Conservation (phyloP, 2,888 invertebrate genomes). For the Xanthostigma xanthostigma region DNA sequence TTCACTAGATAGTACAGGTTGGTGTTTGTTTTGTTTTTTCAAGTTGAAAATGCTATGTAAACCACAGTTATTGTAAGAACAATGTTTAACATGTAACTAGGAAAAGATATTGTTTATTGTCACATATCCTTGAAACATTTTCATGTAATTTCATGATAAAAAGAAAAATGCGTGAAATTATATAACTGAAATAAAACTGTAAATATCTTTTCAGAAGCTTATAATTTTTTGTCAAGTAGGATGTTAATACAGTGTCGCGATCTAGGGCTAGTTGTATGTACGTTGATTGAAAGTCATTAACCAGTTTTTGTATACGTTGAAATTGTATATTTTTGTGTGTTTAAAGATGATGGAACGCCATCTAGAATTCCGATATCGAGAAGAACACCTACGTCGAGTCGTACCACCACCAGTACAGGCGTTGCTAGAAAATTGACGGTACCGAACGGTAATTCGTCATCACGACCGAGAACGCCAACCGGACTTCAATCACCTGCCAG, state of each 20-base stretch:
- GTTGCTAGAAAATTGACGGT: conserved; percentile 41
- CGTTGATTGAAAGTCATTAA: background rate
- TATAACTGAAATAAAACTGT: conserved; percentile 1
- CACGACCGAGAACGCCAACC: conserved; percentile 60
- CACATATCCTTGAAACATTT: background rate
- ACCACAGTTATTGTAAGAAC: no score
- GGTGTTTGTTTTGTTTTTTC: conserved; percentile 1
- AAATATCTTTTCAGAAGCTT: no score
- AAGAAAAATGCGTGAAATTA: background rate
- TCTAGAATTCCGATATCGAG: conserved; percentile 70
- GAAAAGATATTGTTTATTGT: background rate
- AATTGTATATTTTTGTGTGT: conserved; percentile 2
- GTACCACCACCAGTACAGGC: conserved; percentile 17
- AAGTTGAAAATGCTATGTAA: conserved; percentile 1
- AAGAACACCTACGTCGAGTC: conserved; percentile 41
- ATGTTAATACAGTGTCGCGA: no score
- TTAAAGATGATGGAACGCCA: conserved; percentile 58
- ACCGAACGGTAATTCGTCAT: conserved; percentile 30
- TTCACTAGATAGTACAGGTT: conserved; percentile 79
- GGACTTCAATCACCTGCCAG: conserved; percentile 60
- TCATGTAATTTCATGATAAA: background rate
- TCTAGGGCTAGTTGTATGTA: no score
- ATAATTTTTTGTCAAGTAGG: background rate
- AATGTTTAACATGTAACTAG: no score
- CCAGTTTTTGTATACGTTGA: background rate